Conservation (phyloP, 1,140 invertebrate species). For the Andricus grossulariae region DNA sequence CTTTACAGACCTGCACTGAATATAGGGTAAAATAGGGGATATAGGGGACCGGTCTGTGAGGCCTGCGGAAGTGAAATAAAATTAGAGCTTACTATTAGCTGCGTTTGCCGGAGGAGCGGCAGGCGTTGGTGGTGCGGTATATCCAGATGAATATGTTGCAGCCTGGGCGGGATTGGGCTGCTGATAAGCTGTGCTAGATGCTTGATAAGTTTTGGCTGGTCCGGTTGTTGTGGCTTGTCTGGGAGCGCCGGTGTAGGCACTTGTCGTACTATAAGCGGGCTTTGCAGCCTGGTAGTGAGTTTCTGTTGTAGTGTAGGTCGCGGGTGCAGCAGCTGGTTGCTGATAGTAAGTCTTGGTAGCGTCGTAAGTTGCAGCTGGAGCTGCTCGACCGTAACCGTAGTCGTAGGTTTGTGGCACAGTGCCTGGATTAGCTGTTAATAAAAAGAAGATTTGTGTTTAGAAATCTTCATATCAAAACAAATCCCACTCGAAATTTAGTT, state of each 20-base stretch:
- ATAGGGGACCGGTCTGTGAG: no score
- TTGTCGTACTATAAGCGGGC: slow-evolving; percentile 81
- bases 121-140: slow-evolving; percentile 78
- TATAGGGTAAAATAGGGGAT: no score
- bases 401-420: slow-evolving; percentile 81
- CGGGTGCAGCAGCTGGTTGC: slow-evolving; percentile 81
- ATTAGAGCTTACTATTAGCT: slow-evolving; percentile 75
- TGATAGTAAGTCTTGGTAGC: slow-evolving; percentile 82
- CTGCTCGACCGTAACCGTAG: slow-evolving; percentile 82
- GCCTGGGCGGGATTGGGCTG: slow-evolving; percentile 73
- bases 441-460: background rate
- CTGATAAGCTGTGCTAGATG: slow-evolving; percentile 72
- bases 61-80: no score
- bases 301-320: slow-evolving; percentile 82
- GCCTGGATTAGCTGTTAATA: slow-evolving; percentile 77
- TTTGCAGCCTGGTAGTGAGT: slow-evolving; percentile 79
- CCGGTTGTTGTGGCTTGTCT: slow-evolving; percentile 78
- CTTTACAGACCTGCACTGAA: no score
- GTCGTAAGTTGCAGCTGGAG: slow-evolving; percentile 79
- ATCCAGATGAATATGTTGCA: slow-evolving; percentile 72
- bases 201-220: slow-evolving; percentile 76
- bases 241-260: slow-evolving; percentile 80
- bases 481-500: no score
- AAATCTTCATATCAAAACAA: background rate
- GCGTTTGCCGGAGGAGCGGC: slow-evolving; percentile 76